Evolutionary conservation across 2,113 vertebrate genomes (phyloP), one percentile per base, ranked within the genome.

Genomic region (Lophius piscatorius): DNA sequence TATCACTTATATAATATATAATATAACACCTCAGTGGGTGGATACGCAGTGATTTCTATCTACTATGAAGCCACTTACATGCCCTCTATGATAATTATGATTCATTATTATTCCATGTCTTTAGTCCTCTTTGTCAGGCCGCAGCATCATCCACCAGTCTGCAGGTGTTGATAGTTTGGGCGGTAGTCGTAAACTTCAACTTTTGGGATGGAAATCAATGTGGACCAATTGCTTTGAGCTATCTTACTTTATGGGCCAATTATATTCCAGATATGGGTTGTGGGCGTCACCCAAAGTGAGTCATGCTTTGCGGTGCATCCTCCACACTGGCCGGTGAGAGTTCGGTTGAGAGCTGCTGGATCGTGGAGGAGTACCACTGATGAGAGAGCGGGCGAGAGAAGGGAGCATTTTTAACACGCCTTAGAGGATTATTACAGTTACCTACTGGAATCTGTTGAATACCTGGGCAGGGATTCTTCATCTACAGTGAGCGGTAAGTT

Each of bases 301-400:
- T 36, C 26, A n/a, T 33, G 61, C 39, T 39, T 48, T 64, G 74
- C 70, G 50, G 67, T 47, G 77, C 80, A 63, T 49, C 65, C 47
- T 61, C 59, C 41, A 6, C 23, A 9, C 57, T 29, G 80, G 31
- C 79, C 69, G 70, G 68, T 44, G 44, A 78, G 81, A 68, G 90
- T 91, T 91, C 62, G 89, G 90, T 90, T 90, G 90, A 87, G 89
- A 77, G 74, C 70, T 78, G 79, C 71, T 67, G 78, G 75, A 70
- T 80, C 76, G 86, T 82, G 87, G 81, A 56, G 79, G 84, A 86
- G 90, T 64, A 89, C 88, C 89, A 90, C 83, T 88, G 81, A 87
- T 88, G 88, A 80, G 82, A 84, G 86, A 86, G 69, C 50, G 79
- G 70, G 55, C 55, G 52, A 65, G 52, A 66, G 34, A 63, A 81